Percentiles rank a stretch among this genome's conserved stretches.
Conservation (phyloP, 2,797 vertebrate genomes). For the Pyrocephalus nanus region DNA sequence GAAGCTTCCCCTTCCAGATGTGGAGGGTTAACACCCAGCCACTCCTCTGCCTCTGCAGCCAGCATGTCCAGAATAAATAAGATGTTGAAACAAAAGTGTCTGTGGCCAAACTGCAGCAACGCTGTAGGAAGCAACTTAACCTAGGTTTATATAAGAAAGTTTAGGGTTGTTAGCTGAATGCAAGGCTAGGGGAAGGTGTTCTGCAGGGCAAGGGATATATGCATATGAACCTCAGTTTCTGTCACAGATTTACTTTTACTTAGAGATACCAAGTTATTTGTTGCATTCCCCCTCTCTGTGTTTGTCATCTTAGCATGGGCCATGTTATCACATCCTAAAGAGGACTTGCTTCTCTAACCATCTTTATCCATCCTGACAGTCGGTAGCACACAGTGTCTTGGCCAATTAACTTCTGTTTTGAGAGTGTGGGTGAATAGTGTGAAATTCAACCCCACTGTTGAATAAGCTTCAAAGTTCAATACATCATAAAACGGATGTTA, state of each 20-base stretch:
- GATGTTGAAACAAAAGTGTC: neutral
- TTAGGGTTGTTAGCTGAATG: neutral
- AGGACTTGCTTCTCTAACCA: neutral
- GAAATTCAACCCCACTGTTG: neutral
- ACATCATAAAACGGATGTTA: neutral
- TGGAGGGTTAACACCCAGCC: neutral
- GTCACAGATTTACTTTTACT: neutral
- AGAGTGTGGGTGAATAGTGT: neutral
- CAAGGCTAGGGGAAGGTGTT: neutral
- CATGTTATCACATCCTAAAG: neutral
- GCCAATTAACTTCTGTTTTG: neutral
- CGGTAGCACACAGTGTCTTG: neutral
- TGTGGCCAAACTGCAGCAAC: neutral
- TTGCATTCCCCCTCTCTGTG: neutral
- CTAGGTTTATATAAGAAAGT: neutral
- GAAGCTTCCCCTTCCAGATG: neutral
- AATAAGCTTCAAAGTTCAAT: neutral
- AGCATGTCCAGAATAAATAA: neutral
- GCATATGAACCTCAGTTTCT: neutral
- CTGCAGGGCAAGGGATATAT: neutral
- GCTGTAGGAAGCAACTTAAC: neutral
- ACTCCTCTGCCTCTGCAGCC: accelerated
- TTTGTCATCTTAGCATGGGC: neutral
- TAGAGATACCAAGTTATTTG: neutral
- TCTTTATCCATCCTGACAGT: neutral